Percentiles rank a stretch among this genome's conserved stretches.
phyloP scores from a whole-genome alignment of 2,113 vertebrate species.

The Alces alces region DNA sequence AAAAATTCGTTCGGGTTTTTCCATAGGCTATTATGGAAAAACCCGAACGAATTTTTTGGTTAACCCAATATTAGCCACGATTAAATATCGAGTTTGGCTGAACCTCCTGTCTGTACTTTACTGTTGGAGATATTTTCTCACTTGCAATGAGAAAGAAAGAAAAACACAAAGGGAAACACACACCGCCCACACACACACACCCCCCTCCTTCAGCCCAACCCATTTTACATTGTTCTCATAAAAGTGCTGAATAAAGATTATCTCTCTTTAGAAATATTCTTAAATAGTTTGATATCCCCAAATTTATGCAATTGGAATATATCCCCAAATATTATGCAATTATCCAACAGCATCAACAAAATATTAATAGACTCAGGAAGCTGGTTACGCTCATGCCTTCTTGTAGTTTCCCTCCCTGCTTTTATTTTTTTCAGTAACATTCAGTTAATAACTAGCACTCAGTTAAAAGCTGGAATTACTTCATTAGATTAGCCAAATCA shows the following conservation, averaged over 20 bases:
- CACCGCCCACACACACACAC: no score
- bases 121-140: background rate
- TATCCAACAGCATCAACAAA: background rate
- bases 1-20: background rate
- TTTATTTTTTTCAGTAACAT: background rate
- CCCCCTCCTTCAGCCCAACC: background rate
- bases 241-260: background rate
- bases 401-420: background rate
- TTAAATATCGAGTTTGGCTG: background rate
- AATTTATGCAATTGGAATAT: background rate
- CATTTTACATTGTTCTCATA: background rate
- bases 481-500: constrained; percentile 67
- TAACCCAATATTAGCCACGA: background rate
- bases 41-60: background rate
- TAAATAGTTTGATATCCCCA: background rate
- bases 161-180: background rate
- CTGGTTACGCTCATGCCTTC: background rate
- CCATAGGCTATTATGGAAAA: background rate
- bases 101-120: background rate
- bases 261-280: background rate
- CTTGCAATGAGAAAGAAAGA: background rate
- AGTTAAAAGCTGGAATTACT: constrained; percentile 65
- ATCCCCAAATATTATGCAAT: background rate
- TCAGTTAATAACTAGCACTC: constrained; percentile 62
- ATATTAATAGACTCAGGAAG: background rate